Base-by-base conservation (phyloP, 2,113 vertebrate species). In the Crocuta crocuta region DNA sequence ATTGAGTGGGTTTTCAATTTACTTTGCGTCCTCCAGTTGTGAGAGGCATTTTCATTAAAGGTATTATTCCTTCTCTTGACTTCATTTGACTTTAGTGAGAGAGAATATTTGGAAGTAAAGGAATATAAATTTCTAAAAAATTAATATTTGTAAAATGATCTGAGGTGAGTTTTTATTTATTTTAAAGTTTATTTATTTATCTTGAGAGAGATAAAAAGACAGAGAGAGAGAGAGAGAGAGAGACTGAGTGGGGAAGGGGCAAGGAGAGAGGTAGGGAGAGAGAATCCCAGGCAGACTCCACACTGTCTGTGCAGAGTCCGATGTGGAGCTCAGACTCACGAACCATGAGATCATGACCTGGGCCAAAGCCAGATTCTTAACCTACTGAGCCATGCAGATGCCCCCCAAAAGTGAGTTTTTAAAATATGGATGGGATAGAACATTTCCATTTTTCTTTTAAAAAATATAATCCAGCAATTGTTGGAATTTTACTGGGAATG, bases 91-190 rank as follows among this genome's bases (percentile, higher is more conserved):
- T 58, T 79, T 17, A 91, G 12, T 43, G 28, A 26, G 70, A 83
- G 28, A 95, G 61, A 23, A 61, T 61, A 82, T 66, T 92, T 65
- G 21, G 28, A 94, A 95, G 71, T 28, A 45, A 81, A 83, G 2
- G 13, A 66, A 95, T 95, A 68, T 68, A 66, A 53, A 66, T 93
- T 93, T 35, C 24, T 91, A 86, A 96, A 50, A 88, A 85, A 58
- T 78, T 91, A 82, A n/a, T 89, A 31, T 85, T 91, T 86, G 17
- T 66, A 90, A 86, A 87, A 80, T 61, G 53, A 89, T 45, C 5
- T 12, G 53, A 55, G 2, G 1, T 85, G 26, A 10, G 24, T 65
- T 93, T 95, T 31, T 45, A 48, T 61, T 61, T 61, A 61, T 61
- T 61, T 61, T 23, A 61, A 61, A 61, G 58, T 61, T 61, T 61